These are phyloP conservation scores for Ypsolopha scabrella DNA, from an alignment of 2,888 invertebrate species.

Conservation along the genomic window DNA sequence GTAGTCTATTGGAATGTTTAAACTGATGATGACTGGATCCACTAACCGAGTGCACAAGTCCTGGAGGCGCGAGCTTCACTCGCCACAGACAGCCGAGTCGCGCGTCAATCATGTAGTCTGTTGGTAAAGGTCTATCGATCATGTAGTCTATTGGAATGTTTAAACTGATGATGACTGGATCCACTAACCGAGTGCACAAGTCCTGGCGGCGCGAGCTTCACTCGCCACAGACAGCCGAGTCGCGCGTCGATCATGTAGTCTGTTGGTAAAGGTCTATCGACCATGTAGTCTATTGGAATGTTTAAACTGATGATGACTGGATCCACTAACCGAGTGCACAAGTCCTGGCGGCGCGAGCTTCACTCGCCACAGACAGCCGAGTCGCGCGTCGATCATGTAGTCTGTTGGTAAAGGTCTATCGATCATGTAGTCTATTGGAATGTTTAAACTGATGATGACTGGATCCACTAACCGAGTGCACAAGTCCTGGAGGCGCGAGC, in stretches of 20 bases:
- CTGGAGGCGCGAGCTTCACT: slow-evolving; percentile 69
- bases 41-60: slow-evolving; percentile 70
- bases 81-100: slow-evolving; percentile 94
- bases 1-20: too few relatives aligned
- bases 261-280: too few relatives aligned
- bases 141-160: too few relatives aligned
- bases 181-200: slow-evolving; percentile 67
- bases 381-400: slow-evolving; percentile 94
- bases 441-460: too few relatives aligned
- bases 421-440: too few relatives aligned
- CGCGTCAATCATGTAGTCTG: slow-evolving; percentile 95
- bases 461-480: slow-evolving; percentile 61
- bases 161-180: too few relatives aligned
- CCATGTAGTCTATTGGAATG: too few relatives aligned
- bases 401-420: too few relatives aligned
- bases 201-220: slow-evolving; percentile 70
- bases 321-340: slow-evolving; percentile 60
- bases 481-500: slow-evolving; percentile 72
- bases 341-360: slow-evolving; percentile 72
- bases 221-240: slow-evolving; percentile 90
- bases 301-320: too few relatives aligned
- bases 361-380: slow-evolving; percentile 91
- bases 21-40: too few relatives aligned
- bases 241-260: slow-evolving; percentile 96
- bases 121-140: too few relatives aligned